Base-by-base conservation (phyloP, 2,797 vertebrate species). In the Mus spretus region DNA sequence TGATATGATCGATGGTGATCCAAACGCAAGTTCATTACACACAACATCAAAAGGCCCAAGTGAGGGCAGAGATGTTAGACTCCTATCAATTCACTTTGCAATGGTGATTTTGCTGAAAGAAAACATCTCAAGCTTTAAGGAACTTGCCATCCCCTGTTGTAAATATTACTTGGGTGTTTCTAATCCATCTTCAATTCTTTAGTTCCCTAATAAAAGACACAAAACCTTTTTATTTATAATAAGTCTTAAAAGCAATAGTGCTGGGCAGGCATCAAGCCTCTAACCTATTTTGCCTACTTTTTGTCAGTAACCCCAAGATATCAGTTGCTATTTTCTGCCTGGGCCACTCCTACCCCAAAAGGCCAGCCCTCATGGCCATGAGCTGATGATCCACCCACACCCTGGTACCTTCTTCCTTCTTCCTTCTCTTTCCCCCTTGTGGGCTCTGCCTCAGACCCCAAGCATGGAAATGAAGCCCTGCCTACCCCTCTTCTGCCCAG, bases 41-140 rank as follows among this genome's bases (percentile, higher is more conserved):
- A 87, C 44, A 91, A 79, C 90, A 55, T 53, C 15, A 80, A 88
- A 89, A 90, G n/a, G 86, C 84, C 40, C 22, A 10, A 44, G n/a
- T 1, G 19, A 22, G n/a, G 91, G 31, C 81, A 57, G 87, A 83
- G 40, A 94, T 80, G 2, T 19, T 83, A 90, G 37, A 24, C 72
- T 89, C 89, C 88, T 95, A 79, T 82, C 90, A 93, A 80, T 79
- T 94, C 81, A 11, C 61, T 47, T 72, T 13, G 12, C 59, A 22
- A 9, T 93, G 90, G 72, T 14, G 63, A 80, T 94, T 97, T 96
- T 80, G n/a, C 20, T 87, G 89, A 91, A 97, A 95, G 26, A 91
- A 95, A 94, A 80, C 6, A 72, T 80, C 92, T 47, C 28, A 55
- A 55, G 34, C 8, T 55, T 55, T 55, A 47, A 53, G 55, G 22